Percentiles rank a stretch among this genome's conserved stretches.
Evolutionary conservation across 1,140 invertebrate genomes (phyloP).

Genomic region (Magallana angulata): DNA sequence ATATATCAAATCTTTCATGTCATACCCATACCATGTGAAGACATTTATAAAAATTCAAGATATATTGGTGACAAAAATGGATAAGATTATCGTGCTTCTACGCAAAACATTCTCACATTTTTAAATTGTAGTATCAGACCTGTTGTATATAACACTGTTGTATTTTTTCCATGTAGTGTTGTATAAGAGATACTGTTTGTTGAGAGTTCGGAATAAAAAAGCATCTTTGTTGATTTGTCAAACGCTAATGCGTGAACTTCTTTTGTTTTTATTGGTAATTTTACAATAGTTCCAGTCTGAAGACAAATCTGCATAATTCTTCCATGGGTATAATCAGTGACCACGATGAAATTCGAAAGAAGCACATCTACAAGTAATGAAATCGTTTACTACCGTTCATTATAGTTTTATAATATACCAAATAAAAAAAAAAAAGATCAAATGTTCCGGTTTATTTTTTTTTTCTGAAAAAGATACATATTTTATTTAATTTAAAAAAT

Average conservation of each 20-base stretch:
- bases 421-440: too few species aligned
- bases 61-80: too few species aligned
- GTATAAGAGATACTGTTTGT: background rate
- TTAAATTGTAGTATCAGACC: background rate
- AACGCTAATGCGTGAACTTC: background rate
- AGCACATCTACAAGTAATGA: background rate
- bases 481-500: too few species aligned
- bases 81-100: too few species aligned
- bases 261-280: background rate
- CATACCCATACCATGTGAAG: too few species aligned
- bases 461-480: too few species aligned
- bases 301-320: background rate
- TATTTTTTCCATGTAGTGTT: background rate
- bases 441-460: too few species aligned
- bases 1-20: too few species aligned
- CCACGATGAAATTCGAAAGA: background rate
- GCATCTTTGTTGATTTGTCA: conserved; percentile 1
- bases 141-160: background rate
- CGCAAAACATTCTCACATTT: too few species aligned
- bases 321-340: background rate
- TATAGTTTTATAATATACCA: too few species aligned
- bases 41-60: too few species aligned
- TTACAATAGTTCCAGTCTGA: background rate
- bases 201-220: background rate
- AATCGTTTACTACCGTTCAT: too few species aligned